Evolutionary conservation across 2,113 vertebrate species (phyloP).

Genomic region (Neodontobutis hainanensis): DNA sequence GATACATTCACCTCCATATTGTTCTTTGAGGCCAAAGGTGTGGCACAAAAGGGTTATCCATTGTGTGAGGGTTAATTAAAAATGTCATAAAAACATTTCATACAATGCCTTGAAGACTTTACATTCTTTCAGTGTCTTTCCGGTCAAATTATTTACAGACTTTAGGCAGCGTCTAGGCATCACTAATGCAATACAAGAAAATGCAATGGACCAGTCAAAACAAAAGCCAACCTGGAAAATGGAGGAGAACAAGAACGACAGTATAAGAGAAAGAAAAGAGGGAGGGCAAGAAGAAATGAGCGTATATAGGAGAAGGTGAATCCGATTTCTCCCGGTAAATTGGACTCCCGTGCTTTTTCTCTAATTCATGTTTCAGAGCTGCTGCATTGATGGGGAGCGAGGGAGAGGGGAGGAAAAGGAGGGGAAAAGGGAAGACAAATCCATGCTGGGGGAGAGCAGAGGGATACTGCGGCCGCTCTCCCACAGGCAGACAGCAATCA

Average conservation of each 20-base stretch:
- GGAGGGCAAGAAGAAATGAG: constrained; percentile 56
- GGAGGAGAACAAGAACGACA: constrained; percentile 38
- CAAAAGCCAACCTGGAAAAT: constrained; percentile 55
- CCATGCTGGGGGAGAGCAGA: constrained; percentile 85
- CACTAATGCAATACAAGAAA: constrained; percentile 8
- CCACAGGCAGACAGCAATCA: constrained; percentile 93
- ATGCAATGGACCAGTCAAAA: constrained; percentile 24
- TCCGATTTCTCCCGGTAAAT: constrained; percentile 80
- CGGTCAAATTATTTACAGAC: not conserved
- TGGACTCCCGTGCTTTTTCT: constrained; percentile 86
- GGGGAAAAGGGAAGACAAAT: constrained; percentile 83
- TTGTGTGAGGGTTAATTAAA: too few relatives aligned
- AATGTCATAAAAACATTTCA: too few relatives aligned
- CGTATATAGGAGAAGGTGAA: constrained; percentile 73
- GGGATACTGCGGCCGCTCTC: constrained; percentile 88
- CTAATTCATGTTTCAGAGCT: constrained; percentile 87
- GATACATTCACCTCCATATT: not conserved
- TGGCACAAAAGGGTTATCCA: not conserved
- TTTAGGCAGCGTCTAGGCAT: not conserved
- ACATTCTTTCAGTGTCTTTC: not conserved
- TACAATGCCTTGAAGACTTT: too few relatives aligned
- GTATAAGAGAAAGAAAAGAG: constrained; percentile 45
- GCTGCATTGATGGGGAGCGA: constrained; percentile 76
- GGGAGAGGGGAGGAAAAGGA: constrained; percentile 60
- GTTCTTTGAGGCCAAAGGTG: not conserved